Conservation (phyloP, 2,888 invertebrate species). For the Drosophila kambysellisi region DNA sequence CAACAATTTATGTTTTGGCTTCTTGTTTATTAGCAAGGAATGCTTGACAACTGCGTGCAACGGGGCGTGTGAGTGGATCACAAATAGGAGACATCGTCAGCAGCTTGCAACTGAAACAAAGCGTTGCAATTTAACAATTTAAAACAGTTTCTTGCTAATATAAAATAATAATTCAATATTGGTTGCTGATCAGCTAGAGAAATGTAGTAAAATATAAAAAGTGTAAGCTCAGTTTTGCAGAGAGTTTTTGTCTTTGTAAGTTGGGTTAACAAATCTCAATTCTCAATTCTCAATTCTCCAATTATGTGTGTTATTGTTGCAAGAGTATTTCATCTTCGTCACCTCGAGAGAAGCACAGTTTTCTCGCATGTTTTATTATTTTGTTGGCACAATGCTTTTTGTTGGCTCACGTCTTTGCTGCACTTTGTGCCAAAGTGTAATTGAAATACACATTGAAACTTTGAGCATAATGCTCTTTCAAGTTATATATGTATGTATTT, state of each 20-base stretch:
- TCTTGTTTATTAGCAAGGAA: slow-evolving; percentile 60
- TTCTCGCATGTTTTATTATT: slow-evolving; percentile 31
- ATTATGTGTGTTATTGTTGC: not conserved
- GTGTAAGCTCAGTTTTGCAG: not conserved
- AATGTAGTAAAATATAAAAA: not conserved
- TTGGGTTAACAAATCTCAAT: not conserved
- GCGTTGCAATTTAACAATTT: slow-evolving; percentile 27
- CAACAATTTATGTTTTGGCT: slow-evolving; percentile 58
- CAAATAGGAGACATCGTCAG: slow-evolving; percentile 53
- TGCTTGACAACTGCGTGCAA: slow-evolving; percentile 37
- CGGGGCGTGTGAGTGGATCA: slow-evolving; percentile 52
- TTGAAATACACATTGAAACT: slow-evolving; percentile 75
- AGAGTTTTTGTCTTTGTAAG: not conserved
- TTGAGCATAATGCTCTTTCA: slow-evolving; percentile 74
- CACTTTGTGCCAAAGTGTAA: slow-evolving; percentile 64
- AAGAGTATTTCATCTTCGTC: slow-evolving; percentile 19
- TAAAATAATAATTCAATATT: not conserved
- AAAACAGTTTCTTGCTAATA: not conserved
- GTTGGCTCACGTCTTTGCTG: slow-evolving; percentile 26
- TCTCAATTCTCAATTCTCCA: not conserved
- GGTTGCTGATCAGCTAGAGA: not conserved
- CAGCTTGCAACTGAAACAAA: slow-evolving; percentile 31
- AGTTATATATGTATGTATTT: slow-evolving; percentile 24
- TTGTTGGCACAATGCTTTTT: slow-evolving; percentile 35
- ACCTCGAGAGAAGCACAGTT: not conserved